Conservation (phyloP, 2,888 invertebrate species). For the Drosophila flavopinicola region DNA sequence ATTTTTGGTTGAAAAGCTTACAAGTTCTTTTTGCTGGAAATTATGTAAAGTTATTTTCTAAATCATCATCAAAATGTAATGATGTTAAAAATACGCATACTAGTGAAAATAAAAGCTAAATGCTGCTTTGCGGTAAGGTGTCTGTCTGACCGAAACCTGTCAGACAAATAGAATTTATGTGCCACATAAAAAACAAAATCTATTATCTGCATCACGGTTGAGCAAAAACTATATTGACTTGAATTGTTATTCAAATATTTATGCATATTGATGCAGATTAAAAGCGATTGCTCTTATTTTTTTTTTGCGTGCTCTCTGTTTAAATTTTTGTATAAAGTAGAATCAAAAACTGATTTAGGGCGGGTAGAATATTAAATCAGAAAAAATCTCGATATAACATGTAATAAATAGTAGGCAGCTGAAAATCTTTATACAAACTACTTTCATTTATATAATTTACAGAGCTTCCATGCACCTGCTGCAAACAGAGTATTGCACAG, state of each 20-base stretch:
- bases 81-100: background rate
- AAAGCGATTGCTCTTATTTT: constrained; percentile 14
- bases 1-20: constrained; percentile 29
- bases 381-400: too few relatives aligned
- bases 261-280: constrained; percentile 15
- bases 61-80: constrained; percentile 27
- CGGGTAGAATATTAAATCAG: too few relatives aligned
- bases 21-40: constrained; percentile 10
- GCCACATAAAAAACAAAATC: constrained; percentile 4
- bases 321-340: too few relatives aligned
- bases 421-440: too few relatives aligned
- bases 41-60: constrained; percentile 19
- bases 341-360: too few relatives aligned
- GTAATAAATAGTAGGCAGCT: too few relatives aligned
- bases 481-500: background rate
- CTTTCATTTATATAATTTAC: too few relatives aligned
- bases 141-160: constrained; percentile 43
- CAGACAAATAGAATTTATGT: constrained; percentile 62
- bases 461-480: too few relatives aligned
- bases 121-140: constrained; percentile 30
- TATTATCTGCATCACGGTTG: constrained; percentile 6
- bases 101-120: constrained; percentile 15
- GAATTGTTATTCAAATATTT: constrained; percentile 31
- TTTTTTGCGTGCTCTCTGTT: background rate
- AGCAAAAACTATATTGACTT: constrained; percentile 6